These are phyloP conservation scores for Echiichthys vipera DNA, from an alignment of 2,797 vertebrate species.

Conservation along the genomic window DNA sequence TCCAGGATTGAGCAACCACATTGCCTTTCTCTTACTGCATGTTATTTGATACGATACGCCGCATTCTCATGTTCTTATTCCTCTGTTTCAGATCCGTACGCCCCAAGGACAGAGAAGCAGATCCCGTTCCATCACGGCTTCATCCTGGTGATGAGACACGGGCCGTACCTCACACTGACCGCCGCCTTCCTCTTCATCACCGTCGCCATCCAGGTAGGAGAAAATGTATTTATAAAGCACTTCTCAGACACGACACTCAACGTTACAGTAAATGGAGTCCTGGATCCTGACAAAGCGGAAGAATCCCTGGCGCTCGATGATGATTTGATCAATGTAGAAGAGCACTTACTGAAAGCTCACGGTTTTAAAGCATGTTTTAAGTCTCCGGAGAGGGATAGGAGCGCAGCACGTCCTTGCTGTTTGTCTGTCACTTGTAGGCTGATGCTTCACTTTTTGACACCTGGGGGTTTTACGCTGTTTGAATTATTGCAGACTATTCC, in stretches of 20 bases:
- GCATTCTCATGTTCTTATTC: conserved; percentile 25
- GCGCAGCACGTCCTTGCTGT: background rate
- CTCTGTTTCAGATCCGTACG: conserved; percentile 86
- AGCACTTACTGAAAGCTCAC: conserved; percentile 60
- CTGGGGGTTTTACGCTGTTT: background rate
- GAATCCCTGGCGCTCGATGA: conserved; percentile 46
- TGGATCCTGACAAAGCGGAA: conserved; percentile 28
- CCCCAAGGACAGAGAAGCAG: conserved; percentile 84
- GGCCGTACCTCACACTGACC: conserved; percentile 92
- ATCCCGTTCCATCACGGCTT: conserved; percentile 91
- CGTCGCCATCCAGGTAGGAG: conserved; percentile 94
- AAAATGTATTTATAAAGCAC: conserved; percentile 15
- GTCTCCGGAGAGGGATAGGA: conserved; percentile 15
- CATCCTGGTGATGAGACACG: conserved; percentile 89
- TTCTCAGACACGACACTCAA: conserved; percentile 34
- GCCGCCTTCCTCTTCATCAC: conserved; percentile 95
- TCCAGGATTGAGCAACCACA: conserved; percentile 48
- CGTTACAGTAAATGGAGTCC: conserved; percentile 49
- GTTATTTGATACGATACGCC: conserved; percentile 68
- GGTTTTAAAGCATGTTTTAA: conserved; percentile 44
- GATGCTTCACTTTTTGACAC: conserved; percentile 1
- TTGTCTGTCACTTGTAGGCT: conserved; percentile 25
- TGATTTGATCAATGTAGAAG: conserved; percentile 69
- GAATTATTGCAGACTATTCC: conserved; percentile 29
- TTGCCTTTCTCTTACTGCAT: conserved; percentile 26